Evolutionary conservation across 2,888 invertebrate species (phyloP).

Genomic region (Heliconius hortense): DNA sequence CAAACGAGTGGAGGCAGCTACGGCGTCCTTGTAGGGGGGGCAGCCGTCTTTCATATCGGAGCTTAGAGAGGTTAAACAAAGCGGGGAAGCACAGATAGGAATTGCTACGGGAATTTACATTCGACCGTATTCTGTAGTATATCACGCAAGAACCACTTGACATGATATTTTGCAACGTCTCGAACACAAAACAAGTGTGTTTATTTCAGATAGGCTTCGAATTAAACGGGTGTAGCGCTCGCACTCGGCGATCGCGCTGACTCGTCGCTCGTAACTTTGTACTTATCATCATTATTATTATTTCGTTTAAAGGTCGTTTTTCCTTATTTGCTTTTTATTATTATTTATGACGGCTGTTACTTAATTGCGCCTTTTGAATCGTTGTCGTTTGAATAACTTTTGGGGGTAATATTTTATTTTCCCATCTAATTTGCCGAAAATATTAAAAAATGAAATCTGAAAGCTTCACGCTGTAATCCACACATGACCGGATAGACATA

Average conservation of each 20-base stretch:
- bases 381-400: slow-evolving; percentile 8
- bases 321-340: slow-evolving; percentile 24
- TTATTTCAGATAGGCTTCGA: slow-evolving; percentile 24
- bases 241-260: slow-evolving; percentile 10
- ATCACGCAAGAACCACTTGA: slow-evolving; percentile 33
- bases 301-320: slow-evolving; percentile 23
- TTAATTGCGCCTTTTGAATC: slow-evolving; percentile 16
- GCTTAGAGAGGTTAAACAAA: slow-evolving; percentile 57
- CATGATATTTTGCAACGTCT: slow-evolving; percentile 29
- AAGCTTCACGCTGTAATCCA: no score
- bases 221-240: slow-evolving; percentile 18
- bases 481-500: no score
- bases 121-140: slow-evolving; percentile 37
- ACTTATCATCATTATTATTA: slow-evolving; percentile 25
- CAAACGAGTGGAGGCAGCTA: slow-evolving; percentile 47
- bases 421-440: slow-evolving; percentile 2
- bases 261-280: slow-evolving; percentile 15
- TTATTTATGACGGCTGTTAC: slow-evolving; percentile 16
- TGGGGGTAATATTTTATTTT: slow-evolving; percentile 8
- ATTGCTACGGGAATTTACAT: slow-evolving; percentile 44
- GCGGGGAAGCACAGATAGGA: slow-evolving; percentile 42
- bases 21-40: slow-evolving; percentile 56
- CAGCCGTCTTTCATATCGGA: slow-evolving; percentile 64
- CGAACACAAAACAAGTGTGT: slow-evolving; percentile 14
- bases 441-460: neutral